Percentiles rank a stretch among this genome's conserved stretches.
Evolutionary conservation across 2,113 vertebrate genomes (phyloP).

Genomic region (Rhinopomastus cyanomelas): DNA sequence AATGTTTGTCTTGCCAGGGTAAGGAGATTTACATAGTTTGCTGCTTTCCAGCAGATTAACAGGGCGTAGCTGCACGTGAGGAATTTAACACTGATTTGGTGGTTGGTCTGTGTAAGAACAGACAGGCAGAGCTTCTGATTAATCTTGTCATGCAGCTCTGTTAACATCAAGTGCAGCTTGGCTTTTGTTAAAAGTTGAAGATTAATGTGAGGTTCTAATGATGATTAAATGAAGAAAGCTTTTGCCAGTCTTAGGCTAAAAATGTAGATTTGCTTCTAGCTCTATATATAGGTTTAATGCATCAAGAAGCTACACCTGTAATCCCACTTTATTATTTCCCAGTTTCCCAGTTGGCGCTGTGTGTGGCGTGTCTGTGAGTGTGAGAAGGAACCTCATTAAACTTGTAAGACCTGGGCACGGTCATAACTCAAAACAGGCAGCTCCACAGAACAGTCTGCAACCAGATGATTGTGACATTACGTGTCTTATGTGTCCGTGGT

Average conservation of each 20-base stretch:
- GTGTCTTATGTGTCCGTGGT: neutral
- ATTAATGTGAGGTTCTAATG: neutral
- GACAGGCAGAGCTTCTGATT: constrained; percentile 61
- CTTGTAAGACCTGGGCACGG: neutral
- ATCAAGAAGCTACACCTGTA: neutral
- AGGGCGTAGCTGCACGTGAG: constrained; percentile 74
- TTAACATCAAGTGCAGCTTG: neutral
- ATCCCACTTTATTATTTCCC: neutral
- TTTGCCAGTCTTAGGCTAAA: neutral
- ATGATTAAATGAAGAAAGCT: neutral
- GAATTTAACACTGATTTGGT: constrained; percentile 75
- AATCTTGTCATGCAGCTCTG: constrained; percentile 46
- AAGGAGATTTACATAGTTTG: constrained; percentile 75
- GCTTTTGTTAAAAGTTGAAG: constrained; percentile 40
- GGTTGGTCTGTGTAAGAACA: constrained; percentile 58
- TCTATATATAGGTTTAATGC: neutral
- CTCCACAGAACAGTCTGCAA: neutral
- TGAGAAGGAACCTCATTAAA: neutral
- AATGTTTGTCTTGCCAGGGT: constrained; percentile 58
- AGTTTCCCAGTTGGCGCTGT: neutral
- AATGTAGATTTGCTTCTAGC: neutral
- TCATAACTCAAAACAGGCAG: neutral
- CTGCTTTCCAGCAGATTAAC: constrained; percentile 74
- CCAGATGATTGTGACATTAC: neutral
- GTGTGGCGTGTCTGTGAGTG: neutral